phyloP scores from a whole-genome alignment of 2,888 invertebrate genomes.

The Ceraclea dissimilis region DNA sequence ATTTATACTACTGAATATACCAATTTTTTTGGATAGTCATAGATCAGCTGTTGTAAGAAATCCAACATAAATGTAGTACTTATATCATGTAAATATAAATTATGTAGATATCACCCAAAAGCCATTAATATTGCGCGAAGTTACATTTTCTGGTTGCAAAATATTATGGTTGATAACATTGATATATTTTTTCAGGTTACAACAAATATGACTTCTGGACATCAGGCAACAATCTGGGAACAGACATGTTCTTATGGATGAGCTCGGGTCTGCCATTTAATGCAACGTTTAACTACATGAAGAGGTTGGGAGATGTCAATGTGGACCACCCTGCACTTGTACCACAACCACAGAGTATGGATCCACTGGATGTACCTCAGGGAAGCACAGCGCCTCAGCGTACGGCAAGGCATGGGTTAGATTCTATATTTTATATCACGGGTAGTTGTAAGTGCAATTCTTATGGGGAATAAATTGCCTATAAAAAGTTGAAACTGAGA shows the following conservation, averaged over 20 bases:
- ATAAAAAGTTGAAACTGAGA: no score
- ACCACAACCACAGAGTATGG: conserved; percentile 43
- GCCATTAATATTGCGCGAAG: no score
- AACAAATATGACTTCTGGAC: conserved; percentile 84
- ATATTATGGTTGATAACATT: no score
- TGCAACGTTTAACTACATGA: conserved; percentile 79
- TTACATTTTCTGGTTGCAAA: no score
- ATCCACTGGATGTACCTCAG: conserved; percentile 57
- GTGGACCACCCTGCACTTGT: conserved; percentile 39
- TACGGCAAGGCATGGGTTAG: conserved; percentile 66
- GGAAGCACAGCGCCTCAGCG: conserved; percentile 73
- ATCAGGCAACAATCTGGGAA: conserved; percentile 78
- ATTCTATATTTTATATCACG: not conserved
- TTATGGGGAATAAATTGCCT: not conserved
- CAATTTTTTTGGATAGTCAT: no score
- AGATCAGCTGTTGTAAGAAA: no score
- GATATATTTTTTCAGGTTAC: conserved; percentile 45
- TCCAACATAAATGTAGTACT: no score
- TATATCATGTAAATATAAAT: no score
- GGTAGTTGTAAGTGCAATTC: not conserved
- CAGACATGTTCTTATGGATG: conserved; percentile 86
- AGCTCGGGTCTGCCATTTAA: conserved; percentile 82
- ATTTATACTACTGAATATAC: no score
- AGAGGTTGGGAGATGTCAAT: conserved; percentile 41
- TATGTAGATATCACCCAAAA: no score